A percentile compares a stretch with the other conserved stretches of the same genome.
These are phyloP conservation scores for Steromphala cineraria DNA, from an alignment of 2,888 invertebrate species.

Conservation along the genomic window DNA sequence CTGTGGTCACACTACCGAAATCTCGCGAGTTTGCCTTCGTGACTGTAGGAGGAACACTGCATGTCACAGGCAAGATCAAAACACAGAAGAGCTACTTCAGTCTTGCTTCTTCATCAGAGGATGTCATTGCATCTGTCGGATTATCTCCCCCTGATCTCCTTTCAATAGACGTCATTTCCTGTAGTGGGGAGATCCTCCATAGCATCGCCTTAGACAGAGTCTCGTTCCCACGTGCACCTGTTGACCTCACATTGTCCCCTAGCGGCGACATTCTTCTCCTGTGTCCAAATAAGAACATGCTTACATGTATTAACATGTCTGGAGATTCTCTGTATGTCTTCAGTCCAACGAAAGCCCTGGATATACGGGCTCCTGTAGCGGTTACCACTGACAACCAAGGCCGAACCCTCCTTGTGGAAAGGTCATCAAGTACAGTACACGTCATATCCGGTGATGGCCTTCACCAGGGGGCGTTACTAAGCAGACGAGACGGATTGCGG, in stretches of 20 bases:
- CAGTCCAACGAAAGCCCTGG: constrained; percentile 17
- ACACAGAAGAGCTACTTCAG: constrained; percentile 34
- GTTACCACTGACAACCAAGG: constrained; percentile 24
- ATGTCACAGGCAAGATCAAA: constrained; percentile 30
- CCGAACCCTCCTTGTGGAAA: constrained; percentile 29
- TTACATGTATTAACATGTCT: constrained; percentile 24
- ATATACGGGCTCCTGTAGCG: constrained; percentile 11
- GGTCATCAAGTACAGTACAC: constrained; percentile 24
- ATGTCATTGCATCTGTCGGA: constrained; percentile 29
- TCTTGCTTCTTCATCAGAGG: constrained; percentile 28
- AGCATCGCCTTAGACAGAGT: constrained; percentile 18
- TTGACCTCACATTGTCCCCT: constrained; percentile 28
- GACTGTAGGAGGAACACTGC: constrained; percentile 31
- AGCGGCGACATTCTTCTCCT: constrained; percentile 27
- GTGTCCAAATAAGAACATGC: constrained; percentile 21
- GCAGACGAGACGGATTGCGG: constrained; percentile 25
- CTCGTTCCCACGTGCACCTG: constrained; percentile 28
- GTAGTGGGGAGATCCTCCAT: constrained; percentile 31
- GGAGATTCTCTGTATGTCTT: constrained; percentile 26
- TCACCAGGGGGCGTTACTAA: constrained; percentile 24
- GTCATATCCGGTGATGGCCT: constrained; percentile 27
- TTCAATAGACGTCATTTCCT: constrained; percentile 32
- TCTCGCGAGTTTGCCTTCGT: constrained; percentile 32
- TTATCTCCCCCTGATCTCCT: constrained; percentile 25
- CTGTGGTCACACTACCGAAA: constrained; percentile 30